These are phyloP conservation scores for Lytechinus pictus DNA, from an alignment of 35 echinoderm and acorn worm species.

Conservation along the genomic window DNA sequence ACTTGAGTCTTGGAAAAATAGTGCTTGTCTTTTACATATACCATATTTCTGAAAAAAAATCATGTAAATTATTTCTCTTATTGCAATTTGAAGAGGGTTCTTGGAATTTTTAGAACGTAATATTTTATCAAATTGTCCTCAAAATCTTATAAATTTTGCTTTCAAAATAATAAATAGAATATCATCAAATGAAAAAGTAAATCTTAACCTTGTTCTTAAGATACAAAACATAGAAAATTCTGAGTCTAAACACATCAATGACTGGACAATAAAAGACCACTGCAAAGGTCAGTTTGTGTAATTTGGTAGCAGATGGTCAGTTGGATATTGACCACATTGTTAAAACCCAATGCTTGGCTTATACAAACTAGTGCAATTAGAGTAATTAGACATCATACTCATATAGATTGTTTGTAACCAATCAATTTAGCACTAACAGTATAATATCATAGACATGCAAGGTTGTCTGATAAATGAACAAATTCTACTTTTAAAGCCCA, in stretches of 20 bases:
- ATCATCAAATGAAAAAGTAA: background rate
- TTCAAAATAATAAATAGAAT: background rate
- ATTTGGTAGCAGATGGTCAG: conserved; percentile 41
- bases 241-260: background rate
- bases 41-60: no score
- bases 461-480: background rate
- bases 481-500: background rate
- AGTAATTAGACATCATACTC: conserved; percentile 13
- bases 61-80: background rate
- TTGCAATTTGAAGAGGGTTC: background rate
- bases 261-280: background rate
- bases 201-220: background rate
- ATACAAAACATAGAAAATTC: background rate
- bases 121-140: no score
- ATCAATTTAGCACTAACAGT: background rate
- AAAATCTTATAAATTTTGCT: background rate
- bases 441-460: background rate
- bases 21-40: no score
- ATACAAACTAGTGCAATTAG: background rate
- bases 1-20: no score
- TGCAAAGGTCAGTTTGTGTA: background rate
- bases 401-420: background rate
- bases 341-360: background rate
- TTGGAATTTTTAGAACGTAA: no score
- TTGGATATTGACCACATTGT: background rate